These are phyloP conservation scores for Actenoides lindsayi DNA, from an alignment of 2,113 vertebrate genomes.

Conservation along the genomic window DNA sequence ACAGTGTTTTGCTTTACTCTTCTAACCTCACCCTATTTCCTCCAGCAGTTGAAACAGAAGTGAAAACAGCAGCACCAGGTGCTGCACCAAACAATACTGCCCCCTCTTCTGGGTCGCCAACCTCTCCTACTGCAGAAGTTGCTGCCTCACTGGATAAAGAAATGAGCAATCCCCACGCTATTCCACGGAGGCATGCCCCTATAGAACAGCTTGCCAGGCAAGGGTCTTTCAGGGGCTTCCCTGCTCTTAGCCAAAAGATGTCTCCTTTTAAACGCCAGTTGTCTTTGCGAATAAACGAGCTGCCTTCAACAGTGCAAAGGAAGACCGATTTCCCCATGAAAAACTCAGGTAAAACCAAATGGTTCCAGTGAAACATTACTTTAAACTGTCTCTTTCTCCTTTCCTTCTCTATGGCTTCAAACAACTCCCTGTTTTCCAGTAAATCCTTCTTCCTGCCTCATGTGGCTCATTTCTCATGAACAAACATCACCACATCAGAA, in stretches of 20 bases:
- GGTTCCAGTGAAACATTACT: background rate
- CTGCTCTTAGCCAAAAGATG: constrained; percentile 94
- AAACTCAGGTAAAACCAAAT: constrained; percentile 84
- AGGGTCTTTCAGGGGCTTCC: constrained; percentile 97
- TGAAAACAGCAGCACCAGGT: constrained; percentile 74
- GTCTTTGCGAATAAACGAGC: constrained; percentile 94
- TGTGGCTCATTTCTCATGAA: background rate
- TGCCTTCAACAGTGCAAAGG: constrained; percentile 96
- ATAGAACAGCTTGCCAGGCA: constrained; percentile 94
- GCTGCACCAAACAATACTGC: constrained; percentile 61
- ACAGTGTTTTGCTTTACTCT: background rate
- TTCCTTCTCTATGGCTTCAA: constrained; percentile 1
- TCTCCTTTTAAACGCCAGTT: constrained; percentile 97
- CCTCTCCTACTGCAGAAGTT: constrained; percentile 82
- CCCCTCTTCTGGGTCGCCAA: constrained; percentile 82
- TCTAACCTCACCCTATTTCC: constrained; percentile 50
- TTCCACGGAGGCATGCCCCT: constrained; percentile 92
- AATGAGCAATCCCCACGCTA: constrained; percentile 84
- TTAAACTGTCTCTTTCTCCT: background rate
- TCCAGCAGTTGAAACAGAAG: constrained; percentile 83
- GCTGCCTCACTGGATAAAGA: constrained; percentile 79
- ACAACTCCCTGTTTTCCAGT: background rate
- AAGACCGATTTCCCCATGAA: constrained; percentile 95
- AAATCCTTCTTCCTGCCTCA: background rate
- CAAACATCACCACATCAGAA: background rate